A percentile compares a stretch with the other conserved stretches of the same genome.
Evolutionary conservation across 1,140 invertebrate species (phyloP).

Genomic region (Steinernema feltiae): DNA sequence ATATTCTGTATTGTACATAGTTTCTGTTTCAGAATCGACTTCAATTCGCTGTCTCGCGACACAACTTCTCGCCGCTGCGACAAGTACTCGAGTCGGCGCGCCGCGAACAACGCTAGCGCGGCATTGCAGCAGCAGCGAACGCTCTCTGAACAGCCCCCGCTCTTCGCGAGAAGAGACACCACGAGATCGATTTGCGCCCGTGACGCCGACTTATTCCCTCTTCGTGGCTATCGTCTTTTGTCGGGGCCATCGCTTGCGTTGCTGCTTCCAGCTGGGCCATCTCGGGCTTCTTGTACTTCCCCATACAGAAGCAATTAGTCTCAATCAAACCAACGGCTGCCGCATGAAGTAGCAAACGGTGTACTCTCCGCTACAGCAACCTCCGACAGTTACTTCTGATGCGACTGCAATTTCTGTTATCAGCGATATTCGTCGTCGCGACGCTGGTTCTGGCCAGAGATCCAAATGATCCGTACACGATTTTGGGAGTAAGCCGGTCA

Average conservation of each 20-base stretch:
- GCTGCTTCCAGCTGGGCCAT: neutral
- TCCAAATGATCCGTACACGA: slow-evolving; percentile 34
- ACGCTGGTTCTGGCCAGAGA: too few species aligned
- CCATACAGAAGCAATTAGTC: neutral
- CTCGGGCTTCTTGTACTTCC: neutral
- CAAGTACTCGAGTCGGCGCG: slow-evolving; percentile 8
- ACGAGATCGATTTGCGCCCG: neutral
- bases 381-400: too few species aligned
- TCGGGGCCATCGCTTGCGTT: neutral
- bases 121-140: neutral
- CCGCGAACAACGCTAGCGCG: neutral
- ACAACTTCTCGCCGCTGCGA: too few species aligned
- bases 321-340: neutral
- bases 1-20: too few species aligned
- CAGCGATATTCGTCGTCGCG: too few species aligned
- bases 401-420: too few species aligned
- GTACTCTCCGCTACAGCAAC: too few species aligned
- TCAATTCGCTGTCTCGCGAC: too few species aligned
- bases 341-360: too few species aligned
- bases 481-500: slow-evolving; percentile 39
- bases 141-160: neutral
- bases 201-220: neutral
- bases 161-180: neutral
- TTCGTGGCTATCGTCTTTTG: neutral
- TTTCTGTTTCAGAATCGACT: too few species aligned